Percentiles rank a stretch among this genome's conserved stretches.
Conservation (phyloP, 2,888 invertebrate genomes). For the Papilio demoleus region DNA sequence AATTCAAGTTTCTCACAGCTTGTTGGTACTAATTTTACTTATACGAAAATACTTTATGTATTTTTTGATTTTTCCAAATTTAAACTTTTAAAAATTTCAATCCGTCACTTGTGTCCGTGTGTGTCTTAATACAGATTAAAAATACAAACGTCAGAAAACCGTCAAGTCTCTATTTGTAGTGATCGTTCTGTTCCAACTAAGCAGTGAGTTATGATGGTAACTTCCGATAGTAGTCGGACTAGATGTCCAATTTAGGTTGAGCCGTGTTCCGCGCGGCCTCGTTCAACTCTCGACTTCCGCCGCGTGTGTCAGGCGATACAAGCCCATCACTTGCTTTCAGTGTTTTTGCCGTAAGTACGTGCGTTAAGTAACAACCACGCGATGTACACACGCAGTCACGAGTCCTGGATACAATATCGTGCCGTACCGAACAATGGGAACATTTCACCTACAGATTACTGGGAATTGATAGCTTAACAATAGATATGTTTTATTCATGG, state of each 20-base stretch:
- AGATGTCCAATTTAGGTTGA: conserved; percentile 41
- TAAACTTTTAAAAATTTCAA: not conserved
- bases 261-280: conserved; percentile 60
- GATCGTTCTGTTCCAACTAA: conserved; percentile 14
- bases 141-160: not conserved
- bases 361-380: conserved; percentile 68
- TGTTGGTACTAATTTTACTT: too few relatives aligned
- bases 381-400: conserved; percentile 57
- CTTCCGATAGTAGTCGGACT: conserved; percentile 41
- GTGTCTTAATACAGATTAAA: conserved; percentile 15
- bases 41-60: too few relatives aligned
- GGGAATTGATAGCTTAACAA: conserved; percentile 57
- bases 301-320: conserved; percentile 51
- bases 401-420: conserved; percentile 49
- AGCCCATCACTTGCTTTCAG: conserved; percentile 71
- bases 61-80: too few relatives aligned
- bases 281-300: conserved; percentile 60
- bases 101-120: conserved; percentile 36
- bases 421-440: conserved; percentile 61
- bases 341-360: conserved; percentile 56
- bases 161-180: not conserved
- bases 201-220: conserved; percentile 32
- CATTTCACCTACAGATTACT: conserved; percentile 65
- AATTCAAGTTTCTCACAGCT: not conserved
- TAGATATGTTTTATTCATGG: conserved; percentile 57